These are phyloP conservation scores for Chanos chanos DNA, from an alignment of 2,797 vertebrate genomes.

Conservation along the genomic window DNA sequence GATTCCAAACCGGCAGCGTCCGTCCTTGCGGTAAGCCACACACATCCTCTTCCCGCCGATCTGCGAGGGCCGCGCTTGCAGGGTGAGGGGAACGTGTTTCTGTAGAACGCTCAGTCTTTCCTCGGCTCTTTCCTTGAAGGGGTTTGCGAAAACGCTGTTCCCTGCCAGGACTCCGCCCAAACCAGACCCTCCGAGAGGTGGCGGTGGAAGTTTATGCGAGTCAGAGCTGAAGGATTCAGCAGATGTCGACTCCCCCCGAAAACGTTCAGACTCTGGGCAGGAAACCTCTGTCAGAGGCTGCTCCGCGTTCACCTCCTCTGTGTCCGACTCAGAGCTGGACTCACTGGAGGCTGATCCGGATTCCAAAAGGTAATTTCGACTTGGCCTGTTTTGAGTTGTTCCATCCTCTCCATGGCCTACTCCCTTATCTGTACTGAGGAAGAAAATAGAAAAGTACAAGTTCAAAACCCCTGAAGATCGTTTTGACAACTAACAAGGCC, in stretches of 20 bases:
- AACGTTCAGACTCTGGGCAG: neutral
- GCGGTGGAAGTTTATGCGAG: constrained; percentile 59
- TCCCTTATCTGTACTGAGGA: constrained; percentile 30
- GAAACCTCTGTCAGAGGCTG: neutral
- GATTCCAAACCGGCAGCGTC: constrained; percentile 77
- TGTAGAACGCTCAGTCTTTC: constrained; percentile 71
- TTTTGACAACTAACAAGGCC: too few species aligned
- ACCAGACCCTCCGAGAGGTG: constrained; percentile 50
- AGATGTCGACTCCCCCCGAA: too few species aligned
- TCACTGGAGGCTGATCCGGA: constrained; percentile 64
- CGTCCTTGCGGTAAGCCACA: constrained; percentile 72
- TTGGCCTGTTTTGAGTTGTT: constrained; percentile 33
- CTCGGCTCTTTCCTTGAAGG: constrained; percentile 71
- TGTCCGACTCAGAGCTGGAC: constrained; percentile 52
- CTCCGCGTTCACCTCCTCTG: constrained; percentile 44
- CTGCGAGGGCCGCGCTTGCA: constrained; percentile 67
- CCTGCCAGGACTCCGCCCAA: constrained; percentile 26
- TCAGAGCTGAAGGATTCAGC: neutral
- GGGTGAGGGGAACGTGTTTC: constrained; percentile 77
- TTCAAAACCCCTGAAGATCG: too few species aligned
- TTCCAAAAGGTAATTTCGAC: constrained; percentile 68
- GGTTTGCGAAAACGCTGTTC: constrained; percentile 76
- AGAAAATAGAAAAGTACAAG: neutral
- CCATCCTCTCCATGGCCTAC: constrained; percentile 12
- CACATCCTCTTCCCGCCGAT: constrained; percentile 73